Base-by-base conservation (phyloP, 53 echinoderm and acorn worm genomes). In the Henricia sp. region DNA sequence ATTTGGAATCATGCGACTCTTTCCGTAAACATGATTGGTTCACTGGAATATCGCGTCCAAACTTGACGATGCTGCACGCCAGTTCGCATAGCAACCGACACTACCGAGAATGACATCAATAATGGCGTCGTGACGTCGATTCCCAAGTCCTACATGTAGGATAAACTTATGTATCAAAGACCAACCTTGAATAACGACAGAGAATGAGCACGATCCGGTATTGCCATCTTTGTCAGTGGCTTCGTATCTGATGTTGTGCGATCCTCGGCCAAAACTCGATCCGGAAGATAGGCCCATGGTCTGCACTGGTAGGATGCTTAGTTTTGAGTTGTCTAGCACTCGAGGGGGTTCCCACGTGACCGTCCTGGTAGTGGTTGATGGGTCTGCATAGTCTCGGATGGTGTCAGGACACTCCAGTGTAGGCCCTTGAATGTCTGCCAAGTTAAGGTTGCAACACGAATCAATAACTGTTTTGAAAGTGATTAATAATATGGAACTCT, bases 171-270 rank as follows among this genome's bases (percentile, higher is more conserved):
- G n/a, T n/a, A n/a, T n/a, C n/a, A n/a, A n/a, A n/a, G 30, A 68
- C 58, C 36, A 33, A 88, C 88, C 88, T 88, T 82, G 56, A 26
- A 88, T 82, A 52, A 82, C 30, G 21, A 88, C 17, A 11, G 88
- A 62, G 63, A 88, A 88, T 51, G 62, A 50, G 28, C 88, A 82
- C 11, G 57, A 26, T 3, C 62, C 88, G 41, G 67, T 77, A 52
- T 88, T 88, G 50, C 71, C 88, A 35, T 71, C 37, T 1, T 27
- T 41, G 62, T 88, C 88, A 0, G 25, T 56, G 37, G 88, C 88
- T 21, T 21, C 43, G 51, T 88, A 88, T 13, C 24, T 59, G 33
- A 88, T 77, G 40, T 28, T 52, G 64, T 88, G 82, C 32, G 70
- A 88, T 17, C 72, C 72, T 33, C 63, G 50, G 17, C 46, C 56